Evolutionary conservation across 2,888 invertebrate species (phyloP), one percentile per base, ranked within the genome.

Genomic region (Boloria euphrosyne): DNA sequence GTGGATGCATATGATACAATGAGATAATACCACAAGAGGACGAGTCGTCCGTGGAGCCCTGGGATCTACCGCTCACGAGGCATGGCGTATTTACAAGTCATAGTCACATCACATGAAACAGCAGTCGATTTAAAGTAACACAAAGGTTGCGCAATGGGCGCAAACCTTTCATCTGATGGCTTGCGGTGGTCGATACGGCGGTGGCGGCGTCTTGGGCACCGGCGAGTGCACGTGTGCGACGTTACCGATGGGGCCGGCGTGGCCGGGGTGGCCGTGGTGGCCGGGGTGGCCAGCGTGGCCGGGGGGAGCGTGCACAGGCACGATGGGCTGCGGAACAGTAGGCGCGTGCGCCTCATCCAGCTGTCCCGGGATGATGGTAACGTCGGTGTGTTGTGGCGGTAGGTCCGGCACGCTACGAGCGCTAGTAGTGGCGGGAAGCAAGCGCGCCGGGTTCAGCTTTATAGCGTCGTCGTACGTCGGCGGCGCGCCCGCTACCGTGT

Each of bases 401-500:
- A 75, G 72, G 64, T 73, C 68, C 49, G 82, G 84, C 63, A 72
- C 64, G 47, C 53, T 80, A 13, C 84, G 82, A 38, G 83, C 78
- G 75, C 86, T 85, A 78, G 86, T 88, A 16, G 84, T 79, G 62
- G 89, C 83, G 5, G 88, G 87, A 65, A 93, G 82, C 68, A 94
- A 84, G 51, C 93, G 88, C 72, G 93, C 92, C 17, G 95, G 95
- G 86, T 94, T 94, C 70, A 95, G 86, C 82, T 95, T 95, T 77
- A 95, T 95, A 55, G 95, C 95, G 78, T 95, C 95, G 80, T 95
- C 95, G 84, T 95, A 95, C 17, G 94, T 94, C 1, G 95, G 95
- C 69, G 95, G 95, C 66, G 94, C 94, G 49, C 94, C 94, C 10
- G 94, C 94, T 62, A 95, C 95, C 7, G 94, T 93, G 78, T 95